These are phyloP conservation scores for Apotomis turbidana DNA, from an alignment of 2,888 invertebrate genomes.

Conservation along the genomic window DNA sequence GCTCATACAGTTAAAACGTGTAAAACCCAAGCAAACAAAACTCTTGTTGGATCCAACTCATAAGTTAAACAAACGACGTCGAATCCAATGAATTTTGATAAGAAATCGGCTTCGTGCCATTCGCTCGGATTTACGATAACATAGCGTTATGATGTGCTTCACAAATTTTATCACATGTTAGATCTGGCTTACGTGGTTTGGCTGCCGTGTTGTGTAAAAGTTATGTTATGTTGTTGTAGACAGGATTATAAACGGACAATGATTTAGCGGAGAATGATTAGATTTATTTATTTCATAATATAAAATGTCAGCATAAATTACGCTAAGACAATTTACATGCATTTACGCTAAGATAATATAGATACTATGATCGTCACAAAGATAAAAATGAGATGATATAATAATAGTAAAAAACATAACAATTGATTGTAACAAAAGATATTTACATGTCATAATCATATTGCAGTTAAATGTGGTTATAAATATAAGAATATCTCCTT, in stretches of 20 bases:
- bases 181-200: constrained; percentile 40
- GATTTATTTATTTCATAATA: no score
- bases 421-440: no score
- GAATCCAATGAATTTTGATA: constrained; percentile 58
- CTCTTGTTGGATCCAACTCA: constrained; percentile 40
- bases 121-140: constrained; percentile 48
- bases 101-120: constrained; percentile 46
- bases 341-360: no score
- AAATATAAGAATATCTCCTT: no score
- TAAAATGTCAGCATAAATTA: no score
- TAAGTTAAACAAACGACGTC: constrained; percentile 54
- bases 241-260: not conserved
- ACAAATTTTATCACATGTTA: constrained; percentile 50
- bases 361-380: no score
- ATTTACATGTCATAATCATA: no score
- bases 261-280: no score
- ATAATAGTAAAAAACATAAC: no score
- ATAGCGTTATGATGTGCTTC: constrained; percentile 48
- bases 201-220: not conserved
- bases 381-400: no score
- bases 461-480: no score
- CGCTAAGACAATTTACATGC: no score
- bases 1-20: constrained; percentile 11
- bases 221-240: not conserved
- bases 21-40: constrained; percentile 11